A percentile compares a stretch with the other conserved stretches of the same genome.
Evolutionary conservation across 92 coral and sea anemone genomes (phyloP).

Genomic region (Porites divaricata): DNA sequence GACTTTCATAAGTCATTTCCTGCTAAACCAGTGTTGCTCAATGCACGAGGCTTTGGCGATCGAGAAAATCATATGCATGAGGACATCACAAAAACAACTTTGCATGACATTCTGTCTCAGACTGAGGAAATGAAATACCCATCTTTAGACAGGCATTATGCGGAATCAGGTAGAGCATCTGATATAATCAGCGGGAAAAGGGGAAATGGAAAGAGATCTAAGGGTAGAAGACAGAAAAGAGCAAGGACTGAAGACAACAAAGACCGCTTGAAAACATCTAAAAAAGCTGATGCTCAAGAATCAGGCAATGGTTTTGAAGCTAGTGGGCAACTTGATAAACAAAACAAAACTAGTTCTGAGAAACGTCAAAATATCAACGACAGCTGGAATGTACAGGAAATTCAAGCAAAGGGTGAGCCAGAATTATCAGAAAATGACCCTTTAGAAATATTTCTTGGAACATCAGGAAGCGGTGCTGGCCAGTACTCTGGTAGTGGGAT

Average conservation of each 20-base stretch:
- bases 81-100: conserved; percentile 25
- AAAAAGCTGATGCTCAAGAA: not conserved
- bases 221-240: conserved; percentile 21
- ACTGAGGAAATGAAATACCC: not conserved
- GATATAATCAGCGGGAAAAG: no score
- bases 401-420: conserved; percentile 22
- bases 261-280: conserved; percentile 5
- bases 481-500: conserved; percentile 4
- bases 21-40: not conserved
- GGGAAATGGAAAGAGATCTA: not conserved
- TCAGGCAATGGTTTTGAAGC: not conserved
- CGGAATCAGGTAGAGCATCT: not conserved
- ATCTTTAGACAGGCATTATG: not conserved
- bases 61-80: not conserved
- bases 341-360: not conserved
- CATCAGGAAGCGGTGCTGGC: conserved; percentile 6
- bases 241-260: conserved; percentile 33
- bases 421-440: conserved; percentile 26
- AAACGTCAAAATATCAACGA: not conserved
- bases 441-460: not conserved
- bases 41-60: not conserved
- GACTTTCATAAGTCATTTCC: not conserved
- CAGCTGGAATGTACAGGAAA: not conserved
- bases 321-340: not conserved
- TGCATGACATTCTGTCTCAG: conserved; percentile 23